These are phyloP conservation scores for Hesperophylax magnus DNA, from an alignment of 1,140 invertebrate genomes.

Conservation along the genomic window DNA sequence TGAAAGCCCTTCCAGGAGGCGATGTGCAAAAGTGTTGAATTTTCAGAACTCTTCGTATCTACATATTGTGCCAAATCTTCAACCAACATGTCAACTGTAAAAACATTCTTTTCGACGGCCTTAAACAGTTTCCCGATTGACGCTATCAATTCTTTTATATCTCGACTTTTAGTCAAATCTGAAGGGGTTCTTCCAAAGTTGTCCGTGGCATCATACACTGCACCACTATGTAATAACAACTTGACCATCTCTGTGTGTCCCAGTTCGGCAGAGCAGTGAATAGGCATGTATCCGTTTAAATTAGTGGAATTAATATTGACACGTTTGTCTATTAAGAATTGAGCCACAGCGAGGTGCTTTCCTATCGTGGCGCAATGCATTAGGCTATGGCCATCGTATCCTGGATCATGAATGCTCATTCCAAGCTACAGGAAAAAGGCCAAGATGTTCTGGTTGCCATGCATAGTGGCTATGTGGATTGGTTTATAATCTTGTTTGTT, in stretches of 20 bases:
- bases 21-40: not conserved
- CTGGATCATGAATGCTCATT: not conserved
- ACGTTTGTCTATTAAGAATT: not conserved
- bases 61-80: not conserved
- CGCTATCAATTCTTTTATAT: not conserved
- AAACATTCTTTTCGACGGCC: slow-evolving; percentile 17
- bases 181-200: not conserved
- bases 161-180: not conserved
- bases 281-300: not conserved
- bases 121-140: not conserved
- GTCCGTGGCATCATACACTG: not conserved
- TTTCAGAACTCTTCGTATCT: not conserved
- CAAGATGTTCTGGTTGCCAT: not conserved
- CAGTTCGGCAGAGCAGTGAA: not conserved
- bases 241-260: not conserved
- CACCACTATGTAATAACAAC: not conserved
- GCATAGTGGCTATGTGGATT: not conserved
- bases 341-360: not conserved
- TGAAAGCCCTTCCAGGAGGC: not conserved
- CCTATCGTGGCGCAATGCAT: not conserved
- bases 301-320: not conserved
- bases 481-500: not conserved
- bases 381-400: not conserved
- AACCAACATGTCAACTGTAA: not conserved
- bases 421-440: not conserved